Percentiles rank a stretch among this genome's conserved stretches.
Evolutionary conservation across 2,113 vertebrate genomes (phyloP).

Genomic region (Mus pahari): DNA sequence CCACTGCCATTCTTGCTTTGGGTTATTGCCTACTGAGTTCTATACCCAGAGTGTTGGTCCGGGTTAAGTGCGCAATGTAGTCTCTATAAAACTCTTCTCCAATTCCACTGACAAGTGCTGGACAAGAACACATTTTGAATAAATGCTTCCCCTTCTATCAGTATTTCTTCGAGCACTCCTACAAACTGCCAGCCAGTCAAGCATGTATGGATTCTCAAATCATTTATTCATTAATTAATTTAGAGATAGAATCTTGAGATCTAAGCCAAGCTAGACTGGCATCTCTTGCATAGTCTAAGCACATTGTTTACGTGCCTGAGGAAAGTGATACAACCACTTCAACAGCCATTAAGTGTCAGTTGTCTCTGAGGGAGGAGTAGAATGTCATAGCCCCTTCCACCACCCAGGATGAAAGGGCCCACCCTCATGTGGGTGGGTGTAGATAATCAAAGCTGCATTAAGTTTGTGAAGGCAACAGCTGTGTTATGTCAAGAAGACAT

Average conservation of each 20-base stretch:
- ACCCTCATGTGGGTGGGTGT: too few species aligned
- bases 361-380: not conserved
- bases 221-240: not conserved
- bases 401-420: not conserved
- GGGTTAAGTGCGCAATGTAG: not conserved
- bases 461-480: not conserved
- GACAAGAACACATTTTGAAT: not conserved
- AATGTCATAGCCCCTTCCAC: not conserved
- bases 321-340: too few species aligned
- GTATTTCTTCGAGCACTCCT: constrained; percentile 21
- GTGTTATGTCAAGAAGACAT: not conserved
- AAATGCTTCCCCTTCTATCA: not conserved
- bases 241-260: not conserved
- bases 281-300: not conserved
- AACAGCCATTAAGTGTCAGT: not conserved
- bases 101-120: not conserved
- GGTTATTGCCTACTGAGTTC: not conserved
- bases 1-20: not conserved
- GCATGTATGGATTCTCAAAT: not conserved
- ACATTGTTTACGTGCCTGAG: not conserved
- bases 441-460: not conserved
- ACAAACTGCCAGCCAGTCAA: not conserved
- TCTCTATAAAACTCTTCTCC: not conserved
- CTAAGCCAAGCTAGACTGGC: not conserved
- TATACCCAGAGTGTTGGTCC: not conserved